Evolutionary conservation across 2,797 vertebrate genomes (phyloP).

Genomic region (Cirrhinus molitorella): DNA sequence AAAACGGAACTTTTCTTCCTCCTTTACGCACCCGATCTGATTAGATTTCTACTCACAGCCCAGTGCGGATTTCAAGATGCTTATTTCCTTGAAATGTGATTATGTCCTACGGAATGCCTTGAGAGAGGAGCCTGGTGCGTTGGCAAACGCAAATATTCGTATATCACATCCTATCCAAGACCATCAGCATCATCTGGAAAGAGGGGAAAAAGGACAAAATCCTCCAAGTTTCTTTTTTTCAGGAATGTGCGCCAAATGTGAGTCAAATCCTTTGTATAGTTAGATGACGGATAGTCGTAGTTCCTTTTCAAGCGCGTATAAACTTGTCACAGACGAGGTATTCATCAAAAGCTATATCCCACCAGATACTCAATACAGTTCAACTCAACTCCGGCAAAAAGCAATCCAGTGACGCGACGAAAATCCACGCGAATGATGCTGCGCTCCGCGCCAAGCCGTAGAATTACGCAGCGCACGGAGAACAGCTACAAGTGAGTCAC

Average conservation of each 20-base stretch:
- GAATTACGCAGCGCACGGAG: slow-evolving; percentile 51
- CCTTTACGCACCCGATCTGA: slow-evolving; percentile 81
- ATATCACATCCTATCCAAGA: slow-evolving; percentile 31
- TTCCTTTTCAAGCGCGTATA: slow-evolving; percentile 34
- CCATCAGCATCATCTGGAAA: slow-evolving; percentile 16
- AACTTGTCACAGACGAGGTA: slow-evolving; percentile 43
- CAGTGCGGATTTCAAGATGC: slow-evolving; percentile 89
- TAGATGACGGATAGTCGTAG: slow-evolving; percentile 30
- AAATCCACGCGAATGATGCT: slow-evolving; percentile 66
- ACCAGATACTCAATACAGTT: slow-evolving; percentile 59
- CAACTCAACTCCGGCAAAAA: slow-evolving; percentile 60
- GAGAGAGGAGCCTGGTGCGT: slow-evolving; percentile 14
- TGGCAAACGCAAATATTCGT: slow-evolving; percentile 49
- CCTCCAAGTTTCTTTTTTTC: slow-evolving; percentile 58
- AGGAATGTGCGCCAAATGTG: slow-evolving; percentile 44
- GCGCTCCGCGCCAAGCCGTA: slow-evolving; percentile 39
- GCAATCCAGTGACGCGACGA: slow-evolving; percentile 64
- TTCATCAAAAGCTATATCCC: slow-evolving; percentile 70
- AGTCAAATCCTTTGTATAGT: slow-evolving; percentile 15
- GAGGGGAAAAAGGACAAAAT: slow-evolving; percentile 29
- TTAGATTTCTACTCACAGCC: slow-evolving; percentile 96
- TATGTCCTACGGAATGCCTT: slow-evolving; percentile 56
- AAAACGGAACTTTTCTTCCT: slow-evolving; percentile 74
- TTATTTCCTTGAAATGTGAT: slow-evolving; percentile 64
- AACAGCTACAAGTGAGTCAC: slow-evolving; percentile 49